Evolutionary conservation across 2,797 vertebrate genomes (phyloP).

Genomic region (Myripristis jacobus): DNA sequence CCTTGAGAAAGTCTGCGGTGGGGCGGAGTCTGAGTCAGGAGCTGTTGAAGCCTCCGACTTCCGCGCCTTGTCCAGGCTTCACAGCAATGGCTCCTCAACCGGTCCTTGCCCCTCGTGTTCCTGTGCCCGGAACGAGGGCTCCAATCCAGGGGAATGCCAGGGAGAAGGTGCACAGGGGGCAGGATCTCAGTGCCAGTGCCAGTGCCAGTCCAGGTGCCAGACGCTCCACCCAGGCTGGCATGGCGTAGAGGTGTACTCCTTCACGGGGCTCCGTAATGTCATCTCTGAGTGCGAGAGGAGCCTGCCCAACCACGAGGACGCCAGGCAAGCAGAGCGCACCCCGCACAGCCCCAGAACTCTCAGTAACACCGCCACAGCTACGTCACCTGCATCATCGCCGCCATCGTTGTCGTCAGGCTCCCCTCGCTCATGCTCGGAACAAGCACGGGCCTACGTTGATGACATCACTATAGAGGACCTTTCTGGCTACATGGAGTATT

Average conservation of each 20-base stretch:
- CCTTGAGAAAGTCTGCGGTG: slow-evolving; percentile 59
- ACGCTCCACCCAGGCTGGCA: slow-evolving; percentile 87
- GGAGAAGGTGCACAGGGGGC: slow-evolving; percentile 7
- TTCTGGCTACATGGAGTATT: slow-evolving; percentile 98
- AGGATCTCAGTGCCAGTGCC: slow-evolving; percentile 40
- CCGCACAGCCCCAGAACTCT: slow-evolving; percentile 85
- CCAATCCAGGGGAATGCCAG: neutral
- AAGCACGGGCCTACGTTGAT: slow-evolving; percentile 93
- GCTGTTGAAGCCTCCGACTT: slow-evolving; percentile 87
- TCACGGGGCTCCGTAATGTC: slow-evolving; percentile 91
- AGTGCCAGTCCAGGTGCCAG: slow-evolving; percentile 72
- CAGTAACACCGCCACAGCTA: neutral
- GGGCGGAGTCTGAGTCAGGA: slow-evolving; percentile 18
- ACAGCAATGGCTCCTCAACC: slow-evolving; percentile 42
- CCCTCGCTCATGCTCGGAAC: slow-evolving; percentile 95
- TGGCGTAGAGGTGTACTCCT: slow-evolving; percentile 93
- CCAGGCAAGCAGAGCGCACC: slow-evolving; percentile 61
- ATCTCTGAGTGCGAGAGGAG: slow-evolving; percentile 87
- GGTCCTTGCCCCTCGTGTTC: slow-evolving; percentile 36
- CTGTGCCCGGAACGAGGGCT: slow-evolving; percentile 24
- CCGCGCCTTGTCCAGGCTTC: slow-evolving; percentile 86
- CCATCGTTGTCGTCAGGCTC: slow-evolving; percentile 80
- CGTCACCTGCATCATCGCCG: neutral
- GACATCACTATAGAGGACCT: slow-evolving; percentile 99
- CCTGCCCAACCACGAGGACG: slow-evolving; percentile 73